Base-by-base conservation (phyloP, 2,797 vertebrate species). In the Cirrhinus molitorella region DNA sequence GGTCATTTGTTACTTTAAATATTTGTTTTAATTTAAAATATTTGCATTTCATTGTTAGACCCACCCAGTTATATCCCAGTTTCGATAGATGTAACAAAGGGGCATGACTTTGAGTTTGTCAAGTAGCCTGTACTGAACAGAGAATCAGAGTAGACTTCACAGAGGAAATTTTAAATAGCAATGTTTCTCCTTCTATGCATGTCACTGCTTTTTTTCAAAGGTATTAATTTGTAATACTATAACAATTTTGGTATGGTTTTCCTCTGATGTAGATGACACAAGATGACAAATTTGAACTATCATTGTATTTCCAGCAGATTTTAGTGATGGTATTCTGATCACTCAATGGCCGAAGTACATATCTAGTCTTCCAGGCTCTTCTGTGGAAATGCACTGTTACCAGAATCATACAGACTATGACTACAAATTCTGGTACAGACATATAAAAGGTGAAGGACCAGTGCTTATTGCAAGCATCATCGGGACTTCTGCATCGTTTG, bases 361-460 rank as follows among this genome's bases (percentile, higher is more conserved):
- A 19, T 79, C 40, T 77, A 83, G 13, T 25, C 31, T 3, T 13
- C 10, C 49, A 25, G 59, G 25, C 31, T 61, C 53, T 1, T 79
- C 85, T 6, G 81, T 84, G 28, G 71, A 87, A 37, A 88, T 90
- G 77, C 82, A 89, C 80, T 90, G 88, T 86, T 86, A 80, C 55
- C 89, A 90, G 59, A 88, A 90, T n/a, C 66, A 89, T 5, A 88
- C 88, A 6, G 63, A 88, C 7, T 89, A 88, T 81, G 55, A 85
- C 2, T 90, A 87, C 45, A 80, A 85, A 70, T 89, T 84, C 78
- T 90, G 86, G 89, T 90, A 91, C 79, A 87, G 76, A 63, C 90
- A 84, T 1, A 65, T 55, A 2, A 23, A 84, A 73, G 86, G 57
- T 55, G 83, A 83, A 72, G 85, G 81, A 4, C 80, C 79, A 23